Evolutionary conservation across 2,888 invertebrate species (phyloP), one percentile per base, ranked within the genome.

Genomic region (Habrosyne pyritoides): DNA sequence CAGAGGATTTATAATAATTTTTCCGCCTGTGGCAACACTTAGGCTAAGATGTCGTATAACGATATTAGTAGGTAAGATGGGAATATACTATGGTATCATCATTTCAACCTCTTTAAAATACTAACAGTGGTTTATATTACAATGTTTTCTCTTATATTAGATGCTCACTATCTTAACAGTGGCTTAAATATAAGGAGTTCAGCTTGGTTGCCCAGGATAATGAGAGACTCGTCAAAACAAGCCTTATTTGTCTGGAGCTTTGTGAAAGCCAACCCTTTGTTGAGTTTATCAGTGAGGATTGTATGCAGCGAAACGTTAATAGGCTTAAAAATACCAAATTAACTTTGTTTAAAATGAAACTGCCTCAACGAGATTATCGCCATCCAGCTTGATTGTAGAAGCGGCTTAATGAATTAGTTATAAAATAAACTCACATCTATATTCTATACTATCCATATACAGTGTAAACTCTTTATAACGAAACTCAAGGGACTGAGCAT

Each of bases 271-370:
- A 42, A 42, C 18, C 42, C 42, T 42, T 42, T 42, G 42, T 42
- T 18, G 42, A 42, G 42, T 42, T 42, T 42, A 42, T 42, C 42
- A 18, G 42, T 18, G 42, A 42, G 42, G 42, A 18, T 42, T 42
- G 42, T 42, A 42, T 42, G 42, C 42, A 42, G 14, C 42, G 14
- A 42, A 42, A 42, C 42, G 42, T 42, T 42, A 42, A 42, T 42
- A 42, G 42, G 42, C 42, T 42, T 42, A 42, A n/a, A 42, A 18
- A 42, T 42, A 42, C 7, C 42, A 18, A 18, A 18, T 42, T 18
- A 42, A 42, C 7, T 42, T 42, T 42, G 42, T 42, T 42, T 42
- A 42, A 42, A 42, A 42, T 42, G 18, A 42, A 42, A 42, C 18
- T 18, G 42, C 18, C 42, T 18, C 18, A 42, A 42, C 6, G 42